Evolutionary conservation across 2,113 vertebrate species (phyloP), one percentile per base, ranked within the genome.

Genomic region (Oreocharis arfaki): DNA sequence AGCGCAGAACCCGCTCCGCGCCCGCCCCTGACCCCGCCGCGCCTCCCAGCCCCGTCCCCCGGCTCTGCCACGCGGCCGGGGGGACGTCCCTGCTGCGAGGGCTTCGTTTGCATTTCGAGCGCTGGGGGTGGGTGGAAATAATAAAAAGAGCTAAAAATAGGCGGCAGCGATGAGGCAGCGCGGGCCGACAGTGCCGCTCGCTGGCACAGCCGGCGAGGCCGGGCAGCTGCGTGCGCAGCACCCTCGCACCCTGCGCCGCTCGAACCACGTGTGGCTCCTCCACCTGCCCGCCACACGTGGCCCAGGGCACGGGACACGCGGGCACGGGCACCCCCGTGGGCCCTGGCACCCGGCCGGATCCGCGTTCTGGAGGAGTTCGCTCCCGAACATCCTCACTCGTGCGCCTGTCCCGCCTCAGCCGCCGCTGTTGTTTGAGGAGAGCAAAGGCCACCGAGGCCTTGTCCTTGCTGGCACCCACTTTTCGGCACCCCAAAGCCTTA

Each of bases 131-230:
- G 14, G 16, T 16, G 14, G 20, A 2, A 49, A 86, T 85, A 71
- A 95, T 75, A 35, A 71, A 63, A 81, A 53, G 61, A 67, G 80
- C 93, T 94, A 95, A 84, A 93, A 95, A 93, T 87, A 92, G 27
- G 10, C 60, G 41, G 64, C 77, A 6, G 91, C 39, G 32, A 27
- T 21, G 15, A 16, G 53, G 78, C 37, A 61, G 3, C 7, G 13
- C 15, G 35, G 84, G 84, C 17, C 91, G 32, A 92, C 90, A 96
- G 85, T 94, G 96, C 92, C 96, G 9, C 96, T 95, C 42, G 8
- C 90, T 89, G 96, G 96, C 86, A 12, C 46, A 4, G 16, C 44
- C 11, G 26, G 77, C 5, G 3, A 5, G 39, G 92, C n/a, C 55
- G 2, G 42, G 16, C 32, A 28, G 90, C 26, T 7, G 59, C 35